A percentile compares a stretch with the other conserved stretches of the same genome.
These are phyloP conservation scores for Drosophila sp. DNA, from an alignment of 1,140 invertebrate species.

Conservation along the genomic window DNA sequence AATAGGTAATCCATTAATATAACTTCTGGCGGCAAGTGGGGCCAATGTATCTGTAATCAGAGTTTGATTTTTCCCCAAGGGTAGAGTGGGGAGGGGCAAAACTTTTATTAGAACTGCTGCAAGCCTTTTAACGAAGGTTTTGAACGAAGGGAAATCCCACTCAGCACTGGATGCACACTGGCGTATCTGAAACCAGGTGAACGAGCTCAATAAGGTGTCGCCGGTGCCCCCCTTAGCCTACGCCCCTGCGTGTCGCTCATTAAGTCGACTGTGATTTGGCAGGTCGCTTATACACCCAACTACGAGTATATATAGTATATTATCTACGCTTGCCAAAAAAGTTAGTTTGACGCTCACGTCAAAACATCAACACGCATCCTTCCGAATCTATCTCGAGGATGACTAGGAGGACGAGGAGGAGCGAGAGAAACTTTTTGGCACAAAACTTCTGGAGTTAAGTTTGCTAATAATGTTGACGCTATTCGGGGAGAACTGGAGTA, in stretches of 20 bases:
- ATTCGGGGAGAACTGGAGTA: conserved; percentile 23
- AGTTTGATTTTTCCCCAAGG: conserved; percentile 56
- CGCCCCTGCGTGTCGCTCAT: conserved; percentile 53
- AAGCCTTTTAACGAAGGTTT: conserved; percentile 24
- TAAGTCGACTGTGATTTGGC: conserved; percentile 64
- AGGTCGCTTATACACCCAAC: conserved; percentile 47
- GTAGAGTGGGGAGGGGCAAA: conserved; percentile 18
- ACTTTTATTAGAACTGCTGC: conserved; percentile 44
- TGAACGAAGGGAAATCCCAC: background rate
- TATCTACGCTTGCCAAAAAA: conserved; percentile 53
- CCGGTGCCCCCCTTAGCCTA: no score
- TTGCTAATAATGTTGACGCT: conserved; percentile 75
- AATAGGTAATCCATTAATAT: conserved; percentile 83
- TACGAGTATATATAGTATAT: conserved; percentile 33
- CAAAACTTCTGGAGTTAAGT: conserved; percentile 72
- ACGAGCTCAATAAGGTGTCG: no score
- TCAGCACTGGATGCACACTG: no score
- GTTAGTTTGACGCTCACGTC: conserved; percentile 68
- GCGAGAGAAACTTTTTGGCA: conserved; percentile 59
- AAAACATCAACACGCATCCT: conserved; percentile 77
- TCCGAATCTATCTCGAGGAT: background rate
- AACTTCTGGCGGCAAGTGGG: conserved; percentile 75
- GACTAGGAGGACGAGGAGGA: no score
- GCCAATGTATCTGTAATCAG: conserved; percentile 79
- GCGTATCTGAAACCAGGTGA: no score